Base-by-base conservation (phyloP, 2,797 vertebrate species). In the Mallotus villosus region DNA sequence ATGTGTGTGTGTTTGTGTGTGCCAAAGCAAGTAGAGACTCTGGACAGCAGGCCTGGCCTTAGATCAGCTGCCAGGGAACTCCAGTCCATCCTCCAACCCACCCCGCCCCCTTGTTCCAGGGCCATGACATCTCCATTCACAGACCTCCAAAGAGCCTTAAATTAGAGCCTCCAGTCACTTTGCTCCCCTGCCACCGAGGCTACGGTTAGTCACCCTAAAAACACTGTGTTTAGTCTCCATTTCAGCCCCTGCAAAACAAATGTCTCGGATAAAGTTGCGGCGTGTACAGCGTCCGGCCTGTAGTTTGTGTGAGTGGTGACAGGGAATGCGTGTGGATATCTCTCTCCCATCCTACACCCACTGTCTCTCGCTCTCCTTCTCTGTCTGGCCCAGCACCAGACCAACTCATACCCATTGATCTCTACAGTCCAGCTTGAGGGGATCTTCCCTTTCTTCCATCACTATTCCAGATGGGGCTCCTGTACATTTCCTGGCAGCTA, bases 401-500 rank as follows among this genome's bases (percentile, higher is more conserved):
- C 8, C 32, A 78, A 59, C 64, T 62, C 63, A 62, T 25, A 16
- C n/a, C 68, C 80, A 76, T 73, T 82, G 78, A 83, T 77, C 72
- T 58, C 66, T 34, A 63, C 14, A n/a, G 24, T 81, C 65, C 66
- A 46, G 77, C 79, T 78, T 70, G 66, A 79, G 74, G 76, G 80
- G 74, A 82, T 77, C 78, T 78, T 79, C 80, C 76, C 67, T 66
- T 75, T 75, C 76, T 76, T 81, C 75, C 81, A 81, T 76, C 68
- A 71, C 69, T 76, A 85, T 85, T 83, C 78, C 81, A 86, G 83
- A 86, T 75, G 80, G 74, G 67, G 77, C 78, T 77, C 75, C 78
- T 73, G 73, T 71, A 72, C 71, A 68, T 82, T 85, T 79, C 82
- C 84, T 83, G 82, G 75, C 82, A 84, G 70, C 69, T 16, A 16